These are phyloP conservation scores for Lagenorhynchus albirostris DNA, from an alignment of 2,113 vertebrate genomes.

Conservation along the genomic window DNA sequence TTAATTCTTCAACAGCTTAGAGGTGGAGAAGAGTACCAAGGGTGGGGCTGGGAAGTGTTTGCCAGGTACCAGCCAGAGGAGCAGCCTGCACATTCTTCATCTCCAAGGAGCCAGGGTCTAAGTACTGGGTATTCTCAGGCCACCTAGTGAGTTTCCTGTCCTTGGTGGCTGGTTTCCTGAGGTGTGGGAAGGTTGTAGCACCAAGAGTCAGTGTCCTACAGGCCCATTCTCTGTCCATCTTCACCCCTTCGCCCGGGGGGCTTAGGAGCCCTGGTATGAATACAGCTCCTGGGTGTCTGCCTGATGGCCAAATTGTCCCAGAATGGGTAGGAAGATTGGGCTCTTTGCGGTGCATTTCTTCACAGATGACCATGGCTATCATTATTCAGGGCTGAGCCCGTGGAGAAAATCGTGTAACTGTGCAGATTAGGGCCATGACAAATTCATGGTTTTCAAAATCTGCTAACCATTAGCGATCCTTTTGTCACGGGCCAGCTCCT, in stretches of 20 bases:
- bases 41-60: background rate
- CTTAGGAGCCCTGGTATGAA: background rate
- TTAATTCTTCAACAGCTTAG: background rate
- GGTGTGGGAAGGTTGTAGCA: background rate
- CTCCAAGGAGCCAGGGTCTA: background rate
- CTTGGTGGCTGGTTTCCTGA: background rate
- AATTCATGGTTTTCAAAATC: background rate
- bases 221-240: background rate
- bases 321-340: background rate
- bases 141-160: background rate
- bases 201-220: background rate
- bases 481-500: background rate
- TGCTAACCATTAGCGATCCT: background rate
- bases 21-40: background rate
- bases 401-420: constrained; percentile 28
- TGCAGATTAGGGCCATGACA: background rate
- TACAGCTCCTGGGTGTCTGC: background rate
- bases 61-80: background rate
- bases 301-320: background rate
- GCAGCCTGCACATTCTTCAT: background rate
- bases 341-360: background rate
- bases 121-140: background rate
- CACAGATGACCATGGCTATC: background rate
- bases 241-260: background rate
- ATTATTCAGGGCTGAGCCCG: background rate